These are phyloP conservation scores for Oryctes rhinoceros DNA, from an alignment of 1,140 invertebrate genomes.

Conservation along the genomic window DNA sequence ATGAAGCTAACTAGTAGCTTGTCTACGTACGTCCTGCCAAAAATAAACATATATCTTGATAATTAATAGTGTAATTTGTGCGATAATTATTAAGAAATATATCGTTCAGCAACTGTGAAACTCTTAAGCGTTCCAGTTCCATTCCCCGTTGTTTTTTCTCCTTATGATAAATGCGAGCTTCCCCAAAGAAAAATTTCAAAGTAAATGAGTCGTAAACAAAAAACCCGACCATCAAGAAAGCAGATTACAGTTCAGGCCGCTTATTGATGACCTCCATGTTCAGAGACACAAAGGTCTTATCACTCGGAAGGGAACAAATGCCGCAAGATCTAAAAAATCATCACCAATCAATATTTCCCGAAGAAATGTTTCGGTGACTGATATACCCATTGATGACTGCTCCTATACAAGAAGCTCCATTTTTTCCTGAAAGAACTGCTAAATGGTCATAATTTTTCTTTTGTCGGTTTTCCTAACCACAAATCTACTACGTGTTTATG, in stretches of 20 bases:
- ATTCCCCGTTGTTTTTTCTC: constrained; percentile 12
- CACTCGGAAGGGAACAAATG: constrained; percentile 57
- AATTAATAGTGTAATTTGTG: neutral
- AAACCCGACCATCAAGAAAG: constrained; percentile 56
- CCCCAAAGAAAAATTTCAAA: constrained; percentile 52
- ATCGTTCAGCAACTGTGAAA: constrained; percentile 7
- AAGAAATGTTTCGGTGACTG: constrained; percentile 55
- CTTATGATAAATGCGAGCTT: constrained; percentile 46
- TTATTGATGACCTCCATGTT: constrained; percentile 59
- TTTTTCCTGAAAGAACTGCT: constrained; percentile 47
- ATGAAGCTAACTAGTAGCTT: neutral
- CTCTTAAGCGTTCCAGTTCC: constrained; percentile 13
- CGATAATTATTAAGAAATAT: constrained; percentile 29
- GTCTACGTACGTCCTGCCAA: neutral
- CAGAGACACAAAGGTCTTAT: constrained; percentile 60
- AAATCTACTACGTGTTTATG: constrained; percentile 38
- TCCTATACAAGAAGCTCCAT: constrained; percentile 55
- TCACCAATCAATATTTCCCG: constrained; percentile 57
- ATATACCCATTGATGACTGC: constrained; percentile 59
- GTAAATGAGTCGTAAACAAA: constrained; percentile 59
- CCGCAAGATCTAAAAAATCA: constrained; percentile 55
- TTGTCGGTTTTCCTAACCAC: constrained; percentile 39
- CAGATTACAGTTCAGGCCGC: constrained; percentile 55
- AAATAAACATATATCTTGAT: neutral
- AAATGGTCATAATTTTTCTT: constrained; percentile 45